Base-by-base conservation (phyloP, 2,888 invertebrate genomes). In the Muscina levida region DNA sequence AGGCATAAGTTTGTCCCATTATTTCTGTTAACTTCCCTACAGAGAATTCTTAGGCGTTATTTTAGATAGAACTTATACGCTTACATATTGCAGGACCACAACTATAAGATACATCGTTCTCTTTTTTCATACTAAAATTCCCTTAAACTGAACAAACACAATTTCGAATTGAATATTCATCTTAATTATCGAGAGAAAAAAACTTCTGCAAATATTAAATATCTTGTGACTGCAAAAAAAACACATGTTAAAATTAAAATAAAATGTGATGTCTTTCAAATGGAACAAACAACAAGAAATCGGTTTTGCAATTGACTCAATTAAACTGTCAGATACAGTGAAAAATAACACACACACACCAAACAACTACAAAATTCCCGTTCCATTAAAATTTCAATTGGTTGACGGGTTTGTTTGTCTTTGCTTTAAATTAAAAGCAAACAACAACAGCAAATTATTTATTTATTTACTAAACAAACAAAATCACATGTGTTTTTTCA, bases 281-380 rank as follows among this genome's bases (percentile, higher is more conserved):
- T 11, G 22, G 11, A 51, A 19, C 17, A 22, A 5, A n/a, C n/a
- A n/a, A n/a, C n/a, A 51, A 31, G 19, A 51, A 51, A 17, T 15
- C 39, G 10, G 26, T 56, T 11, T 1, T 26, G n/a, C 46, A 68
- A 56, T 68, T 56, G 19, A 68, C 51, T 39, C 68, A 76, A 76
- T 80, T 80, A 72, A 80, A 76, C 57, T 65, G 57, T 53, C 76
- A 76, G 76, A 75, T 62, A 13, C 19, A 44, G 15, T n/a, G 24
- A 11, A 51, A 31, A 39, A 10, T 67, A 72, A n/a, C 31, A 79
- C n/a, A 22, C 1, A 39, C 31, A 62, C 39, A 57, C 1, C 1
- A 22, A 59, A 39, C 59, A 31, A 31, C 31, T 31, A n/a, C 8
- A 37, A 31, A 19, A 31, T 31, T 13, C 26, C n/a, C n/a, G 19